phyloP scores from a whole-genome alignment of 2,888 invertebrate genomes.

The Trachelus stipa region DNA sequence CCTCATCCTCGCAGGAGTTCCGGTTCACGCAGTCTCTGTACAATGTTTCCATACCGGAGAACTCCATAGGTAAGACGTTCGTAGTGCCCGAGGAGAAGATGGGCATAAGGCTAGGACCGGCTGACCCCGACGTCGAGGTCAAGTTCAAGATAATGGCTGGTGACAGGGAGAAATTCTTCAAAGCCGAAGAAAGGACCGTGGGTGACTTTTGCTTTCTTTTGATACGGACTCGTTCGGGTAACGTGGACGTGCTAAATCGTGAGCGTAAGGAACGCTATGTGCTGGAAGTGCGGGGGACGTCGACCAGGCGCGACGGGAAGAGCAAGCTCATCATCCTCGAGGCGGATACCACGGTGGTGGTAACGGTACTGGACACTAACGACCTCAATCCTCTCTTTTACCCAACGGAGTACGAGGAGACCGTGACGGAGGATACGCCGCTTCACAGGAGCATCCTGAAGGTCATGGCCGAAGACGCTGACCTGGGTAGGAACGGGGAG shows the following conservation, averaged over 20 bases:
- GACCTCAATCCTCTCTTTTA: constrained; percentile 95
- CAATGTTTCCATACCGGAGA: constrained; percentile 93
- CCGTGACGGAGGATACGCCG: constrained; percentile 89
- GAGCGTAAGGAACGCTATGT: constrained; percentile 89
- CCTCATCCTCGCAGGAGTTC: constrained; percentile 64
- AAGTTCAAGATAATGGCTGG: constrained; percentile 90
- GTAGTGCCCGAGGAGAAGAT: constrained; percentile 82
- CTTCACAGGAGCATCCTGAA: constrained; percentile 83
- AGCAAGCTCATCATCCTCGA: constrained; percentile 71
- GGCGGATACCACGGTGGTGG: constrained; percentile 78
- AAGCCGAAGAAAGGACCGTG: constrained; percentile 87
- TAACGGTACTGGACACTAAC: constrained; percentile 85
- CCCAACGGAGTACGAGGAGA: constrained; percentile 86
- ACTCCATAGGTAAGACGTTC: constrained; percentile 91
- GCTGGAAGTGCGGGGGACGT: constrained; percentile 80
- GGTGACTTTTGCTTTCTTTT: constrained; percentile 96
- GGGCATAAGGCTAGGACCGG: constrained; percentile 75
- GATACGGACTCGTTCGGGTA: constrained; percentile 88
- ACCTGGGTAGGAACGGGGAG: constrained; percentile 94
- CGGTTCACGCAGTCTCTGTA: constrained; percentile 81
- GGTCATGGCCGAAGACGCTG: constrained; percentile 94
- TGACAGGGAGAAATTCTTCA: constrained; percentile 91
- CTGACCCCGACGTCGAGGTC: constrained; percentile 71
- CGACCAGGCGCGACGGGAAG: constrained; percentile 71
- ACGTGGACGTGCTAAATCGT: constrained; percentile 90